Evolutionary conservation across 2,113 vertebrate species (phyloP), one percentile per base, ranked within the genome.

Genomic region (Syngnathus typhle): DNA sequence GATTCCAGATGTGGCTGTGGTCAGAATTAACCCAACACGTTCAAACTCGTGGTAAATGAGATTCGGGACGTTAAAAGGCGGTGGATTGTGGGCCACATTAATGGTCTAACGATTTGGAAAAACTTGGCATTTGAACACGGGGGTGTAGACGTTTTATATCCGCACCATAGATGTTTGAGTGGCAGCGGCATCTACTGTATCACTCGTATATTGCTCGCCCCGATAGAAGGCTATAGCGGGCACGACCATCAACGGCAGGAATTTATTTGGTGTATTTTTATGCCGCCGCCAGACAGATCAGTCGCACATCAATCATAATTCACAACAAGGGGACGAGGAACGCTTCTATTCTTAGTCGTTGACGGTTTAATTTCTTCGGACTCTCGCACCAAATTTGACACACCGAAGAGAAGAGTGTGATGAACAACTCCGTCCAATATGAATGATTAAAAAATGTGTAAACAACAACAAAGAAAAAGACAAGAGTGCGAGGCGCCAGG

Each of bases 401-500:
- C 27, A 36, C 27, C 27, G 6, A 1, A 3, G 49, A 51, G n/a
- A n/a, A 21, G 49, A 3, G 7, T 51, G 49, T 21, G n/a, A n/a
- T 51, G 3, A 9, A 51, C 19, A 51, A n/a, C 49, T n/a, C 46
- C 6, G 19, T n/a, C 49, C 8, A 4, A 52, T 10, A 8, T 52
- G 19, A 52, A 52, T 52, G 49, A 52, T 52, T 8, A 52, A 10
- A 52, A 11, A 32, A 32, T 32, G 27, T 32, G 27, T 32, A 32
- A 32, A 32, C 27, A 32, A 32, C 27, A 32, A 32, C 3, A 32
- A 32, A 32, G 27, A 32, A 32, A 32, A 32, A 32, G 27, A 32
- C 27, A 32, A 32, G 27, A 32, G 27, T 32, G 27, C 69, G 75
- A 83, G 71, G 37, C 0, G 18, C 49, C 47, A 51, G 44, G 49